These are phyloP conservation scores for Oreochromis aureus DNA, from an alignment of 2,113 vertebrate genomes.

Conservation along the genomic window DNA sequence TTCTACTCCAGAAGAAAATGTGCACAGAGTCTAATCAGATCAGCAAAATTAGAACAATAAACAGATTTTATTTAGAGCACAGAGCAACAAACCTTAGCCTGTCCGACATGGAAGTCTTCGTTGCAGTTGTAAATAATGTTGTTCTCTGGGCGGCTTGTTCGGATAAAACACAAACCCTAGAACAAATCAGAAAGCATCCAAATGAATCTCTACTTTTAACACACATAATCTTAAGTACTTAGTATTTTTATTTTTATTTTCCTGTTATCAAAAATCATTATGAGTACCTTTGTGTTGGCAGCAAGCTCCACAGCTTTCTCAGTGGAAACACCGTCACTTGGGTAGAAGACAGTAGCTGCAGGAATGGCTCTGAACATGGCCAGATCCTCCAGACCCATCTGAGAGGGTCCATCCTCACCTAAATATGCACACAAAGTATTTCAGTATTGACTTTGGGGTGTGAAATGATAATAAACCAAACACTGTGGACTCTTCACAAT, in stretches of 20 bases:
- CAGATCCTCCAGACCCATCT: conserved; percentile 94
- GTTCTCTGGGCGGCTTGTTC: conserved; percentile 91
- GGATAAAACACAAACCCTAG: conserved; percentile 92
- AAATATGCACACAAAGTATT: background rate
- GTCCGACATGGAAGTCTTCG: conserved; percentile 91
- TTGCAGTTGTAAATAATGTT: conserved; percentile 85
- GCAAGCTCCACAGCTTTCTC: conserved; percentile 93
- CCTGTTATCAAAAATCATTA: background rate
- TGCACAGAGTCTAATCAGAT: background rate
- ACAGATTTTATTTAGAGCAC: background rate
- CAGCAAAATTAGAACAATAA: background rate
- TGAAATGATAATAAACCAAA: background rate
- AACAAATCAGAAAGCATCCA: background rate
- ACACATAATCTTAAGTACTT: background rate
- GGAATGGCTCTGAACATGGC: conserved; percentile 87
- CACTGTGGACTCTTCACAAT: accelerated
- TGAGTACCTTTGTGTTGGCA: conserved; percentile 91
- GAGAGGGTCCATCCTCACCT: conserved; percentile 94
- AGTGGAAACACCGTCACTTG: conserved; percentile 87
- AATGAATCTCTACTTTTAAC: background rate
- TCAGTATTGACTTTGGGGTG: background rate
- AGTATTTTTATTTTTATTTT: background rate
- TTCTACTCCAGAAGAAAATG: background rate
- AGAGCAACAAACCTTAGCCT: conserved; percentile 81
- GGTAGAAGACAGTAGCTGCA: conserved; percentile 87